Evolutionary conservation across 2,888 invertebrate species (phyloP), one percentile per base, ranked within the genome.

Genomic region (Amiota communis): DNA sequence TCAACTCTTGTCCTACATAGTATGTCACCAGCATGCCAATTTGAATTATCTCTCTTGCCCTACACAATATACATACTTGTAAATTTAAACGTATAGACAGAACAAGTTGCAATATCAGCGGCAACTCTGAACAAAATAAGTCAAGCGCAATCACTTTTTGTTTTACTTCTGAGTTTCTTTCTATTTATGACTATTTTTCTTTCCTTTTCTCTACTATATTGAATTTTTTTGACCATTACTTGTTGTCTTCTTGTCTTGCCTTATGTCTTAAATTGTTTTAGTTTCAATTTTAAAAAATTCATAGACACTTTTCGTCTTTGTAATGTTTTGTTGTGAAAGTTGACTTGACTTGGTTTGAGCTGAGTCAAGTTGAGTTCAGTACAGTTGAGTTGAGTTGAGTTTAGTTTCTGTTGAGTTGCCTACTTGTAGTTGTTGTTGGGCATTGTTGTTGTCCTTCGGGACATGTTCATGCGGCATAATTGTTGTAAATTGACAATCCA

Each of bases 211-310:
- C 49, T 36, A 48, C 15, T 11, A 48, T 65, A n/a, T 9, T 53
- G 47, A 4, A 10, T 13, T 65, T 23, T 64, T 48, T 63, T n/a
- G 13, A 63, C 12, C 46, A 63, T 8, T n/a, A 12, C n/a, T 63
- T 63, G 6, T 23, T 46, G 46, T n/a, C 15, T 23, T n/a, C 17
- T 63, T 11, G n/a, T 36, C 36, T 48, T 65, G 12, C 20, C 6
- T 65, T 65, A 17, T 65, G 49, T 11, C 8, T 36, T n/a, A 53
- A 53, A 2, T 65, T 17, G 63, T 36, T 20, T 51, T 51, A 1
- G 67, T 68, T 20, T 4, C 36, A 36, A 68, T 51, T 51, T 68
- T 68, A 53, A 68, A 68, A 68, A 68, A 68, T 68, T 53, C 51
- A 68, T 53, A 53, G 67, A 48, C 48, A 65, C 10, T 65, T 65